Percentiles rank a stretch among this genome's conserved stretches.
Evolutionary conservation across 2,113 vertebrate species (phyloP).

Genomic region (Epinephelus moara): DNA sequence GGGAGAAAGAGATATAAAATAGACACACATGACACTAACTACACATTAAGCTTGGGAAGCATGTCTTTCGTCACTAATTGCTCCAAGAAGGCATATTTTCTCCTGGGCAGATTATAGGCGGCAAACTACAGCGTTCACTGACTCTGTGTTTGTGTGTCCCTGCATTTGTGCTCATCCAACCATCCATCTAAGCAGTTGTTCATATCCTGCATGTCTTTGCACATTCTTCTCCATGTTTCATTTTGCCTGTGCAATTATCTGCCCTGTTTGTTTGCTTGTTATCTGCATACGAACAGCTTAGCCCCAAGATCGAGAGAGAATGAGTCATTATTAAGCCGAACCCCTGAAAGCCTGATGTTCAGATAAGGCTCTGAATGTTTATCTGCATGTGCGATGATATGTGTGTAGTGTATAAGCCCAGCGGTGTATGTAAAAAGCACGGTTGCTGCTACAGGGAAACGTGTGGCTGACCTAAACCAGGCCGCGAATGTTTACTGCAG

Average conservation of each 20-base stretch:
- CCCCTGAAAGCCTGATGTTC: conserved; percentile 37
- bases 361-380: conserved; percentile 41
- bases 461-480: conserved; percentile 8
- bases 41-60: conserved; percentile 31
- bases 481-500: neutral
- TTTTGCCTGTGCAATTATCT: conserved; percentile 52
- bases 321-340: conserved; percentile 51
- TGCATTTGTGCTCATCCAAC: conserved; percentile 26
- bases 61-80: conserved; percentile 24
- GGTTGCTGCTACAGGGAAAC: neutral
- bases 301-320: conserved; percentile 45
- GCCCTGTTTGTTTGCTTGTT: conserved; percentile 61
- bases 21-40: conserved; percentile 28
- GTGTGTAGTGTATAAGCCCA: neutral
- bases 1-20: neutral
- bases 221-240: conserved; percentile 46
- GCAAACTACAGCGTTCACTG: neutral
- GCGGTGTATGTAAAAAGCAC: conserved; percentile 24
- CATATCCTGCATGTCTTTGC: conserved; percentile 34
- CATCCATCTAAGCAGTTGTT: conserved; percentile 39
- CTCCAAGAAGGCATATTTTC: conserved; percentile 3
- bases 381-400: conserved; percentile 30
- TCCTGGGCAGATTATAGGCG: neutral
- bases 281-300: conserved; percentile 54
- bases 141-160: neutral